Evolutionary conservation across 1,140 invertebrate genomes (phyloP).

Genomic region (Chymomyza costata): DNA sequence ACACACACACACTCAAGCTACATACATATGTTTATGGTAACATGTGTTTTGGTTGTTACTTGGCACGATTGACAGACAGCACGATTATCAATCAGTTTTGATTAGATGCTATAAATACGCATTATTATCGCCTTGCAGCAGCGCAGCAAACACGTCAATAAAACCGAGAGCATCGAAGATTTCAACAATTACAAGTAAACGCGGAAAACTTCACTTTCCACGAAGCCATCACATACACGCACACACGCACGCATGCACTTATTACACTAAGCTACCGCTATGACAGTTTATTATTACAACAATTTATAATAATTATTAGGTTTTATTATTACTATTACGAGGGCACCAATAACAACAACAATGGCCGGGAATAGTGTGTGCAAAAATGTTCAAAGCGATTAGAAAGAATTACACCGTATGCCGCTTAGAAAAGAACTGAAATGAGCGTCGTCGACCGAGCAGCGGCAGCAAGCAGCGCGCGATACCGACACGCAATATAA

Average conservation of each 20-base stretch:
- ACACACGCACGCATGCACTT: no score
- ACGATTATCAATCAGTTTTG: conserved; percentile 59
- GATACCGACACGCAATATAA: conserved; percentile 38
- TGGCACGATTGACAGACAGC: conserved; percentile 34
- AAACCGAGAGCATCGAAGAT: no score
- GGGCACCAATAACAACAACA: conserved; percentile 2
- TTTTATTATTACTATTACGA: no score
- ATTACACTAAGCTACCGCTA: no score
- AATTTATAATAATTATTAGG: no score
- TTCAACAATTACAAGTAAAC: conserved; percentile 17
- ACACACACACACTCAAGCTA: no score
- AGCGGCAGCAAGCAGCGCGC: conserved; percentile 8
- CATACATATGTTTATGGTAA: background rate
- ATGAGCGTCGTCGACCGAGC: conserved; percentile 25
- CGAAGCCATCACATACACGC: background rate
- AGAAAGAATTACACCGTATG: conserved; percentile 64
- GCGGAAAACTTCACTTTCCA: conserved; percentile 18
- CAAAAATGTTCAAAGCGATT: no score
- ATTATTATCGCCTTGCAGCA: conserved; percentile 57
- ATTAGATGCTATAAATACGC: conserved; percentile 66
- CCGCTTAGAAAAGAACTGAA: conserved; percentile 74
- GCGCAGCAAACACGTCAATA: no score
- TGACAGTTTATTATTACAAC: no score
- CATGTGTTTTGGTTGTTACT: background rate
- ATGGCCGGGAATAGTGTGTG: conserved; percentile 34